Conservation (phyloP, 2,888 invertebrate species). For the Copidosoma aretas region DNA sequence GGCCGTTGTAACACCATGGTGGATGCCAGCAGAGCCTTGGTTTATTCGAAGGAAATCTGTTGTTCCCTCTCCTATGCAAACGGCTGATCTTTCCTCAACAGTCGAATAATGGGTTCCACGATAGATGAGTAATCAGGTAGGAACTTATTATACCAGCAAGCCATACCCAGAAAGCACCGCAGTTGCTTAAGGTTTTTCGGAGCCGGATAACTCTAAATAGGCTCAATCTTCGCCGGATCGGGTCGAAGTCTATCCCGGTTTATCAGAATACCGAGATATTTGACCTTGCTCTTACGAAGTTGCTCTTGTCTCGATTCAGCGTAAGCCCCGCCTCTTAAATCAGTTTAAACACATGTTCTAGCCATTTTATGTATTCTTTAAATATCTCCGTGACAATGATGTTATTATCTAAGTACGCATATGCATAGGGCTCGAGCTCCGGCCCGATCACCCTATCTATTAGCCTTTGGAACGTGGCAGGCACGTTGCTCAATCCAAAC, state of each 20-base stretch:
- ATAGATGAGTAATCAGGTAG: conserved; percentile 41
- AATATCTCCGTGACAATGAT: conserved; percentile 37
- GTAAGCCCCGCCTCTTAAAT: conserved; percentile 7
- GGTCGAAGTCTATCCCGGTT: conserved; percentile 24
- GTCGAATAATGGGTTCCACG: neutral
- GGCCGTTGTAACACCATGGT: conserved; percentile 42
- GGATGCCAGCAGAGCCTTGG: conserved; percentile 22
- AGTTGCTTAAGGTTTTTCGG: conserved; percentile 11
- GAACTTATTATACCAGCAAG: conserved; percentile 49
- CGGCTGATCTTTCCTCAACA: conserved; percentile 37
- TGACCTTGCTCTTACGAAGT: conserved; percentile 39
- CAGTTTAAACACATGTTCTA: conserved; percentile 6
- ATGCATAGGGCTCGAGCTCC: conserved; percentile 30
- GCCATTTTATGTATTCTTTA: conserved; percentile 32
- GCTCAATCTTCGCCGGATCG: conserved; percentile 39
- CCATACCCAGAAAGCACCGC: conserved; percentile 48
- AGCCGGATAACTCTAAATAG: neutral
- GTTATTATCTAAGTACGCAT: conserved; percentile 38
- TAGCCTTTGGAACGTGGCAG: conserved; percentile 41
- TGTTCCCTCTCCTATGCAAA: conserved; percentile 31
- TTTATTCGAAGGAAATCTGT: conserved; percentile 12
- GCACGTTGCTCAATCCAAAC: conserved; percentile 33
- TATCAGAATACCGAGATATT: conserved; percentile 46
- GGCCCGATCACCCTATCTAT: conserved; percentile 42
- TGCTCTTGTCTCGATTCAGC: conserved; percentile 37